Evolutionary conservation across 2,113 vertebrate genomes (phyloP), one percentile per base, ranked within the genome.

Genomic region (Paracanthobrama guichenoti): DNA sequence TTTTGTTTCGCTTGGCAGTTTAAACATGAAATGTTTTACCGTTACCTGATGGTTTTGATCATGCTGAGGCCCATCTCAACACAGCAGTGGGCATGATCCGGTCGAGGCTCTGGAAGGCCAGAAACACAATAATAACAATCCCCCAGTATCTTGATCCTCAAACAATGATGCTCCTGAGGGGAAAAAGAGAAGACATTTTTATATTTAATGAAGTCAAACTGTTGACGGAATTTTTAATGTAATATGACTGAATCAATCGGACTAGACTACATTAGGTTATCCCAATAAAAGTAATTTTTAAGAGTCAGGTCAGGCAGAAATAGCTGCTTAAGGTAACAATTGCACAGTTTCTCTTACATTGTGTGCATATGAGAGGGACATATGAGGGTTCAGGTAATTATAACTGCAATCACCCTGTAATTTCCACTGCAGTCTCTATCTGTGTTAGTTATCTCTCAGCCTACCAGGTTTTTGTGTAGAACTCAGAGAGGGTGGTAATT

Each of bases 31-130:
- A 26, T 46, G 35, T 26, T 82, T 35, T 48, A 3, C 39, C 3
- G 0, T 67, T 95, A 99, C 98, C 98, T 97, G 93, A 99, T 99
- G 83, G 98, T 97, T 91, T 99, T 98, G 93, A 99, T 98, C 98
- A 99, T 99, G 94, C 96, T 97, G 92, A 99, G 98, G 55, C 98
- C 98, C 98, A 99, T 99, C 94, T 99, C 98, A 69, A 99, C 97
- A 4, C 97, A 99, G 93, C 98, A 99, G 90, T 99, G 98, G 62
- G 97, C 98, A 0, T 99, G 98, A 88, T 99, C 98, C 62, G 95
- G 97, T 1, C 98, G 94, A 71, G 98, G 98, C 91, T 99, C 98
- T 0, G 98, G 98, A 0, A 99, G 95, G 1, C 98, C 98, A 0
- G 98, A 99, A 69, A 99, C 98, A 0, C 98, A 99, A 90, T 99